A percentile compares a stretch with the other conserved stretches of the same genome.
phyloP scores from a whole-genome alignment of 2,888 invertebrate species.

The Eristalinus aeneus region DNA sequence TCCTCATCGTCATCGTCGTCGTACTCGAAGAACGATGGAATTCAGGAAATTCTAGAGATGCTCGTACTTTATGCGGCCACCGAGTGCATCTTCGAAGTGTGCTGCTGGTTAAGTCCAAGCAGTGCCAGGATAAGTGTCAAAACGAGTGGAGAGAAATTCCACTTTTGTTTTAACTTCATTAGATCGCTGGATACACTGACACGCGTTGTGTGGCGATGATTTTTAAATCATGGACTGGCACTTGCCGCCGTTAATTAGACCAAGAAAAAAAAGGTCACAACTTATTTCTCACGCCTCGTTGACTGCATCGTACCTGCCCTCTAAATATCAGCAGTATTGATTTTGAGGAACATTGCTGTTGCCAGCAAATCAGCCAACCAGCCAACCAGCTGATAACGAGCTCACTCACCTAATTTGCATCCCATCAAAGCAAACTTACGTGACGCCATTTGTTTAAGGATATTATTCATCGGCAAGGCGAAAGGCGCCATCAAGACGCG shows the following conservation, averaged over 20 bases:
- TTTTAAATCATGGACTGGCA: no score
- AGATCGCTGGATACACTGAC: not conserved
- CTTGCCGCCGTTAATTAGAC: not conserved
- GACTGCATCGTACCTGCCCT: not conserved
- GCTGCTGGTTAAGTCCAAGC: not conserved
- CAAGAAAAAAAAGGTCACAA: not conserved
- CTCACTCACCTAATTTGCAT: slow-evolving; percentile 64
- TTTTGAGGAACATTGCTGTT: slow-evolving; percentile 23
- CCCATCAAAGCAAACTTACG: slow-evolving; percentile 66
- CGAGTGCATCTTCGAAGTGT: not conserved
- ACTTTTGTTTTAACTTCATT: not conserved
- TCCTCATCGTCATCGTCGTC: not conserved
- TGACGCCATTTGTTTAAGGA: slow-evolving; percentile 68
- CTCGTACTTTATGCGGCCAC: not conserved
- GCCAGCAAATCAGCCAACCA: slow-evolving; percentile 13
- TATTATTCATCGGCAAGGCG: slow-evolving; percentile 56
- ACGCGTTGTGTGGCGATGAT: not conserved
- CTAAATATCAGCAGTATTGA: slow-evolving; percentile 26
- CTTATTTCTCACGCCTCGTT: no score
- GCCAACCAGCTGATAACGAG: not conserved
- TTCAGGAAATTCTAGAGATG: slow-evolving; percentile 6
- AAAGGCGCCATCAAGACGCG: slow-evolving; percentile 23
- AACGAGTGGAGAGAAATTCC: not conserved
- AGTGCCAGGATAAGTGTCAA: not conserved
- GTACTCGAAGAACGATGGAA: not conserved